Evolutionary conservation across 2,797 vertebrate genomes (phyloP), one percentile per base, ranked within the genome.

Genomic region (Sitta carolinensis): DNA sequence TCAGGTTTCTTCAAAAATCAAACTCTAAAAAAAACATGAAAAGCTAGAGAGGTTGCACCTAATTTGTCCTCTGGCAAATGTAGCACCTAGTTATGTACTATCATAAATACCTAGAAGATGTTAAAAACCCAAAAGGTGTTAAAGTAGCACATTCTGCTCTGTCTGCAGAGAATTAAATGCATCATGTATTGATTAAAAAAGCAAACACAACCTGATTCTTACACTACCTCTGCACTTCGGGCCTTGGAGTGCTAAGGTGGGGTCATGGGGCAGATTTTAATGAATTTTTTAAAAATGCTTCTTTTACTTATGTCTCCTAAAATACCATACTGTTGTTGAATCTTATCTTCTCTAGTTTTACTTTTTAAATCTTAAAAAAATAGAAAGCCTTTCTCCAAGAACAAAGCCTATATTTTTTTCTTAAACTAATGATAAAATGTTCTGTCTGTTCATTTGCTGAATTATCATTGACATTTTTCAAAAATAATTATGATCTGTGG

Each of bases 221-320:
- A 61, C 3, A 6, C 13, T 87, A 58, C 42, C 38, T 74, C 74
- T 95, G 29, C 43, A 32, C 74, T 89, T 62, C 45, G 73, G 59
- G n/a, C 61, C 51, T 61, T n/a, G 13, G 47, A 83, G 38, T 69
- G 67, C 32, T 50, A 40, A 82, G 85, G 23, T 8, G 70, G 52
- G 68, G 87, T 85, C 83, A 94, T 19, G 48, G 62, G 69, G 54
- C 61, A 93, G 13, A 70, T 85, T 90, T 87, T 91, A 76, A 61
- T 85, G 86, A 96, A 70, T 85, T 82, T 55, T 19, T 7, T 6
- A 52, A 57, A 54, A 87, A 45, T 18, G 3, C 1, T 77, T 7
- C 16, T 61, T 89, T 82, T 85, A 34, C 22, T 52, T 36, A 32
- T 57, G 8, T 59, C 13, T 75, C 9, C 51, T 78, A 32, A 89